Percentiles rank a stretch among this genome's conserved stretches.
phyloP scores from a whole-genome alignment of 2,888 invertebrate genomes.

The Bimastos eiseni region DNA sequence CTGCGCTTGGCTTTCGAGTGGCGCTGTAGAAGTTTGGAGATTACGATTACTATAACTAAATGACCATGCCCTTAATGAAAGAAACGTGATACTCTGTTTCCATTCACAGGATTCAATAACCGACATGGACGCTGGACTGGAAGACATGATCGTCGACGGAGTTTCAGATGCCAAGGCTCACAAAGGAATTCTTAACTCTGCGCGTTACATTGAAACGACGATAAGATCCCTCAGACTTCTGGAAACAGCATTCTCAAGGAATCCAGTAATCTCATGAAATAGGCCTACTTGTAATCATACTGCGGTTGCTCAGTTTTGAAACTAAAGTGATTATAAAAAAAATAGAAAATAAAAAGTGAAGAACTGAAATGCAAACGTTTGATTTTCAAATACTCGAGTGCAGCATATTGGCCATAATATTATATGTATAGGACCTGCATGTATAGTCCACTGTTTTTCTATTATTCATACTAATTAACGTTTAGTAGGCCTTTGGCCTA shows the following conservation, averaged over 20 bases:
- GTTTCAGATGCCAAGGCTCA: slow-evolving; percentile 71
- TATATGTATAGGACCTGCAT: not conserved
- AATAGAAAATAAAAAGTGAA: too few relatives aligned
- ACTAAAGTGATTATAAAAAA: too few relatives aligned
- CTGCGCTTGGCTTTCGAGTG: too few relatives aligned
- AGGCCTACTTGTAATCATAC: too few relatives aligned
- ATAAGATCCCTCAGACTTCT: slow-evolving; percentile 56
- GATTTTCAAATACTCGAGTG: not conserved
- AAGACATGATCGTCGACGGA: slow-evolving; percentile 70
- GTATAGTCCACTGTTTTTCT: not conserved
- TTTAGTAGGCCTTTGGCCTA: too few relatives aligned
- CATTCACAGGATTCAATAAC: slow-evolving; percentile 76
- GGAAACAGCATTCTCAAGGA: slow-evolving; percentile 50
- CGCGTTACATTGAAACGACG: slow-evolving; percentile 74
- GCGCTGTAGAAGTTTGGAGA: too few relatives aligned
- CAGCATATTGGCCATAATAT: too few relatives aligned
- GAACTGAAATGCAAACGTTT: not conserved
- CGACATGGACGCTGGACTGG: slow-evolving; percentile 68
- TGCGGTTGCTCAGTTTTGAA: too few relatives aligned
- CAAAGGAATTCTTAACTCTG: slow-evolving; percentile 82
- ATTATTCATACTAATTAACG: not conserved
- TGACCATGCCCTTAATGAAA: too few relatives aligned
- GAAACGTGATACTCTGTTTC: not conserved
- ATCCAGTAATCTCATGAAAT: too few relatives aligned
- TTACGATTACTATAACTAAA: too few relatives aligned